Percentiles rank a stretch among this genome's conserved stretches.
These are phyloP conservation scores for Bradypus variegatus DNA, from an alignment of 2,797 vertebrate species.

Conservation along the genomic window DNA sequence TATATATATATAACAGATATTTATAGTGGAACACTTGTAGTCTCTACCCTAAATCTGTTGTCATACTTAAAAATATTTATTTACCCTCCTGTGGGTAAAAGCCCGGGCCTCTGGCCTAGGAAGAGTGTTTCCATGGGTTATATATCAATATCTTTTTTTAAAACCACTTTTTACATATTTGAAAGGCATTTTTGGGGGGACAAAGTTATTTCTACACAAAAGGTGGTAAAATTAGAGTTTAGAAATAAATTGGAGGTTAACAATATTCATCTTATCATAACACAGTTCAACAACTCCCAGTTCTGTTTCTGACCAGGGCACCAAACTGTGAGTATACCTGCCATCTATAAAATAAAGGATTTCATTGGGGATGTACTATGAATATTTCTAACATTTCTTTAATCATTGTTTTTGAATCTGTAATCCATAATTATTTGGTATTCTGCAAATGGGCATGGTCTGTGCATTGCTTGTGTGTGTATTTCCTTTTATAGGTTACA, in stretches of 20 bases:
- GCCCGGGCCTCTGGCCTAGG: not conserved
- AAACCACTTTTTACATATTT: not conserved
- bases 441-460: not conserved
- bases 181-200: not conserved
- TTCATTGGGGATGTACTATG: not conserved
- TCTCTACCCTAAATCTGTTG: not conserved
- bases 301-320: not conserved
- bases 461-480: not conserved
- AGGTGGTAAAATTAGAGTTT: not conserved
- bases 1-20: too few species aligned
- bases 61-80: not conserved
- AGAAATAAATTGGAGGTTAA: conserved; percentile 27
- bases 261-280: not conserved
- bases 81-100: not conserved
- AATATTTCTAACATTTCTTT: not conserved
- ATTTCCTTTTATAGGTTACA: not conserved
- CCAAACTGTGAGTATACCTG: not conserved
- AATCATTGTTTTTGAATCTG: not conserved
- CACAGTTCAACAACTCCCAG: not conserved
- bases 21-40: not conserved
- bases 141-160: not conserved
- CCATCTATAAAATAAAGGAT: not conserved
- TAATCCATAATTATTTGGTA: not conserved
- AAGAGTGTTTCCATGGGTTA: not conserved
- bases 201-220: conserved; percentile 5